A percentile compares a stretch with the other conserved stretches of the same genome.
These are phyloP conservation scores for Mormyrus hasselquistii DNA, from an alignment of 2,797 vertebrate genomes.

Conservation along the genomic window DNA sequence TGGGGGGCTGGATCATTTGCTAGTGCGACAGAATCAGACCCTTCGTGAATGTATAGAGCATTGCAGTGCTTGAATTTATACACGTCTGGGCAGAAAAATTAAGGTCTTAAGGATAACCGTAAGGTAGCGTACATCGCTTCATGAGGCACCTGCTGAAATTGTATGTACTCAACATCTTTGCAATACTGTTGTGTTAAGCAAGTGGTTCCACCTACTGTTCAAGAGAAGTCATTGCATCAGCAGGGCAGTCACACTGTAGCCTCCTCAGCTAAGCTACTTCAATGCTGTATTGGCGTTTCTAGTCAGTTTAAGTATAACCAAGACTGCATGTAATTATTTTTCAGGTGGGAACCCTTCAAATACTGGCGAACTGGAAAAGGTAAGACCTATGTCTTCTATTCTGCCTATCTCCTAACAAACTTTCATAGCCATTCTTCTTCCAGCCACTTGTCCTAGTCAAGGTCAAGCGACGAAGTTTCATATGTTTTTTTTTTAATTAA, in stretches of 20 bases:
- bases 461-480: neutral
- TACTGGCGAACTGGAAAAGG: slow-evolving; percentile 66
- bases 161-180: slow-evolving; percentile 39
- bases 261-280: neutral
- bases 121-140: neutral
- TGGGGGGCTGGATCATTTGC: neutral
- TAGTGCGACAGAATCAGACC: neutral
- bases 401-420: neutral
- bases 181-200: slow-evolving; percentile 51
- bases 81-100: neutral
- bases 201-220: slow-evolving; percentile 66
- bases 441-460: neutral
- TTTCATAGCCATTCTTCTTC: neutral
- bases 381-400: slow-evolving; percentile 41
- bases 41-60: neutral
- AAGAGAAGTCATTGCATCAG: slow-evolving; percentile 51
- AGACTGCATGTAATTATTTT: slow-evolving; percentile 31
- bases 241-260: neutral
- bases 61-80: neutral
- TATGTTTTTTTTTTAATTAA: neutral
- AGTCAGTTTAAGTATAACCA: neutral
- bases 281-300: neutral
- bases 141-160: slow-evolving; percentile 5
- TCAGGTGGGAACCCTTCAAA: slow-evolving; percentile 63
- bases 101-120: neutral